Percentiles rank a stretch among this genome's conserved stretches.
phyloP scores from a whole-genome alignment of 2,113 vertebrate genomes.

The Emydocephalus ijimae region DNA sequence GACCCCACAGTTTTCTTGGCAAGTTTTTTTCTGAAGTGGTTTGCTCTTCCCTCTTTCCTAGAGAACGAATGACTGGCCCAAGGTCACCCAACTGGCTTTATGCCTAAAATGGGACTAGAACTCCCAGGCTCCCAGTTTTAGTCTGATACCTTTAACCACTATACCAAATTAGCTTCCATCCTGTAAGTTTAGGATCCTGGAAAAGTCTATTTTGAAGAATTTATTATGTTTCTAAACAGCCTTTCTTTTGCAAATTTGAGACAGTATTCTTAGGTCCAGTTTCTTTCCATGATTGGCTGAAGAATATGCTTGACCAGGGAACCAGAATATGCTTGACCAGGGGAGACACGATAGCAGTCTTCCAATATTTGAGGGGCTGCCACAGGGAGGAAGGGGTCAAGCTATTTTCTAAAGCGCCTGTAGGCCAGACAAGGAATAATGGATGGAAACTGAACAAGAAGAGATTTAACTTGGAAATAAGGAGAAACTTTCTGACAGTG shows the following conservation, averaged over 20 bases:
- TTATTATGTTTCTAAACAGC: background rate
- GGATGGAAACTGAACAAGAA: too few relatives aligned
- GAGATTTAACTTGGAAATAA: too few relatives aligned
- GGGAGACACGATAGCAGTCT: too few relatives aligned
- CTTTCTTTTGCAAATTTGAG: background rate
- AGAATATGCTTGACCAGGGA: background rate
- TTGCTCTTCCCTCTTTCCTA: background rate
- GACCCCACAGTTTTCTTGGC: background rate
- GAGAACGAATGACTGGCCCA: background rate
- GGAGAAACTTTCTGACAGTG: too few relatives aligned
- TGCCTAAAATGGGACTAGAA: background rate
- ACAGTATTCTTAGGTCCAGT: background rate
- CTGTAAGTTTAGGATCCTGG: background rate
- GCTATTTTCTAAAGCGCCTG: too few relatives aligned
- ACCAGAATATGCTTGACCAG: too few relatives aligned
- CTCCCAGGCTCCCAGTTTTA: background rate
- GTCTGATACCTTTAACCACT: background rate
- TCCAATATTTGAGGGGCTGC: too few relatives aligned
- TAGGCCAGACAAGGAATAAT: too few relatives aligned
- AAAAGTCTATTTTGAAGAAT: background rate
- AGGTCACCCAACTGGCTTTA: background rate
- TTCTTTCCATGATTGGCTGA: background rate
- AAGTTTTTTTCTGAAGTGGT: background rate
- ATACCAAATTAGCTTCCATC: background rate
- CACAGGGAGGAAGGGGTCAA: too few relatives aligned